phyloP scores from a whole-genome alignment of 1,140 invertebrate genomes.

The Centruroides sculpturatus region DNA sequence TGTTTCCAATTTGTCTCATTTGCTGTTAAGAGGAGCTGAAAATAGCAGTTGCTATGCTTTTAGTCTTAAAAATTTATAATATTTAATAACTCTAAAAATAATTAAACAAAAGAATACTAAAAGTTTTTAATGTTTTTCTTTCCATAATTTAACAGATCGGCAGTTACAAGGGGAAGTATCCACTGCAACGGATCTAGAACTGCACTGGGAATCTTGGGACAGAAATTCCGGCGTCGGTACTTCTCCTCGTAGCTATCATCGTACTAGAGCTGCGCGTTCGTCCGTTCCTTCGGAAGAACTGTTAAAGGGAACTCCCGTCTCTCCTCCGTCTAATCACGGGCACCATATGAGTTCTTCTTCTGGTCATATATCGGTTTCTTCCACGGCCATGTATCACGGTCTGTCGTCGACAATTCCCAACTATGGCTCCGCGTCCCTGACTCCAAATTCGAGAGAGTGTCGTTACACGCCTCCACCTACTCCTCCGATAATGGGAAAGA shows the following conservation, averaged over 20 bases:
- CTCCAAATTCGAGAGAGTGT: constrained; percentile 21
- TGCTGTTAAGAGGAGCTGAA: too few species aligned
- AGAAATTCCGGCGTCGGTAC: constrained; percentile 29
- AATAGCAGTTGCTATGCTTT: too few species aligned
- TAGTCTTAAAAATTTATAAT: too few species aligned
- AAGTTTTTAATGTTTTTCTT: too few species aligned
- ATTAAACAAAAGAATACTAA: too few species aligned
- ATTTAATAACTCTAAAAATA: too few species aligned
- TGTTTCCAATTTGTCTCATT: too few species aligned
- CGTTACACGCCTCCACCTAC: constrained; percentile 44
- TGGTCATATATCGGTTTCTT: constrained; percentile 15
- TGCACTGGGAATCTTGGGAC: constrained; percentile 93
- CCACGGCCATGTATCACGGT: constrained; percentile 14
- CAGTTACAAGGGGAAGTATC: constrained; percentile 39
- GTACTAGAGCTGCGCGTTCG: constrained; percentile 35
- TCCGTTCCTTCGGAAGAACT: constrained; percentile 45
- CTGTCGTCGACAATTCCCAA: constrained; percentile 21
- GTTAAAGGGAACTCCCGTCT: constrained; percentile 25
- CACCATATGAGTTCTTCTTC: constrained; percentile 16
- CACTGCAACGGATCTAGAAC: constrained; percentile 40
- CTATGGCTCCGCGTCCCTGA: constrained; percentile 18
- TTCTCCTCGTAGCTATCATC: constrained; percentile 39
- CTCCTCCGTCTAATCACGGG: constrained; percentile 15
- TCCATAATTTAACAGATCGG: constrained; percentile 35
- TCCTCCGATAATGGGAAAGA: constrained; percentile 31